Base-by-base conservation (phyloP, 2,113 vertebrate genomes). In the Gasterosteus nipponicus region DNA sequence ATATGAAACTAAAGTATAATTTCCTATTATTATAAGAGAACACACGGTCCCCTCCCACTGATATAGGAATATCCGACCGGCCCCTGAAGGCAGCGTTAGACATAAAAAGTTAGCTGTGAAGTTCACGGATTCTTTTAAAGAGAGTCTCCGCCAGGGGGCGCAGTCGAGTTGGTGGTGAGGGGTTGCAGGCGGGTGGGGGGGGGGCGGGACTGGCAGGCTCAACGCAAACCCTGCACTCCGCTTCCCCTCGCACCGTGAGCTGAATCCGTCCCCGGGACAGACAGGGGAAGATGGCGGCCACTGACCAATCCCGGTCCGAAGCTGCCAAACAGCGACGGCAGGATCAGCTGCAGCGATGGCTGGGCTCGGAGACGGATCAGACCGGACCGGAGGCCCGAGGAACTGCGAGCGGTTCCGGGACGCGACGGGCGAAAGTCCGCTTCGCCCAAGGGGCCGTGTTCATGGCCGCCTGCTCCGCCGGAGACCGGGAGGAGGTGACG, bases 361-460 rank as follows among this genome's bases (percentile, higher is more conserved):
- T 89, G 64, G 94, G 91, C 60, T 96, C 94, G 5, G 95, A 95
- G 41, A 95, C 93, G 54, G 94, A 96, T 26, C 88, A 38, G 66
- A 94, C 94, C 39, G 87, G 80, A 0, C 71, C 86, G 41, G 92
- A 91, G 39, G 22, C 72, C 39, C 86, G 90, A 59, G 86, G 85
- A 16, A 69, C 54, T 0, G 47, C 47, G 57, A 54, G 75, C 67
- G 82, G 84, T 33, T 72, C 81, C 26, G 89, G 75, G 73, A 86
- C 88, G 79, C 90, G 92, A 46, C 85, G 93, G 39, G 78, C 90
- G 41, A 92, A 89, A 77, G 95, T 96, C 41, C 93, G 94, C 35
- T 96, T 96, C 89, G 93, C 93, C 14, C 95, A 95, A 64, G 95
- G 95, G 54, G 95, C 95, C 0, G 95, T 95, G 89, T 96, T 96